A percentile compares a stretch with the other conserved stretches of the same genome.
phyloP scores from a whole-genome alignment of 2,797 vertebrate species.

The Silurus lanzhouensis region DNA sequence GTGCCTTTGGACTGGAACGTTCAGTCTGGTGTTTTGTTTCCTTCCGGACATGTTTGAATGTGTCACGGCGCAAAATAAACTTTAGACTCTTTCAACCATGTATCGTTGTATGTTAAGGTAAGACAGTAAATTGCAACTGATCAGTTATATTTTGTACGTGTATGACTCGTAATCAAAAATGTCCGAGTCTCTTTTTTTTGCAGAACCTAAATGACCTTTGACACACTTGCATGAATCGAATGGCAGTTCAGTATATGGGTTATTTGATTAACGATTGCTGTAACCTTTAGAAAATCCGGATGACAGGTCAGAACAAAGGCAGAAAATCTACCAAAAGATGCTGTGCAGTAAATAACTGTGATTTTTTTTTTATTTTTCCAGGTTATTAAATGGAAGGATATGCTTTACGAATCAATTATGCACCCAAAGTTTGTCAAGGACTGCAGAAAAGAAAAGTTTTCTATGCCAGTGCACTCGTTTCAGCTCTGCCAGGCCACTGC shows the following conservation, averaged over 20 bases:
- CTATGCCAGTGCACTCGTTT: constrained; percentile 23
- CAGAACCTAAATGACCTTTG: constrained; percentile 36
- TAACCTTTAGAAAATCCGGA: not conserved
- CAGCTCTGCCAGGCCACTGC: constrained; percentile 31
- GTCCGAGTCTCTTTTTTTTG: not conserved
- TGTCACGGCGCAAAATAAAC: constrained; percentile 26
- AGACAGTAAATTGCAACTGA: constrained; percentile 28
- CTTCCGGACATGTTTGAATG: constrained; percentile 42
- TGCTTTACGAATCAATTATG: constrained; percentile 7
- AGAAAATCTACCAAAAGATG: not conserved
- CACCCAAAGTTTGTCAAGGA: constrained; percentile 26
- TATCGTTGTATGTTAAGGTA: constrained; percentile 60
- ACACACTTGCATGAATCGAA: constrained; percentile 4
- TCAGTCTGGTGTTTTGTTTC: constrained; percentile 31
- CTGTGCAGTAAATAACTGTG: not conserved
- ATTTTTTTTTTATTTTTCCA: not conserved
- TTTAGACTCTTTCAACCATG: constrained; percentile 55
- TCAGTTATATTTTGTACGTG: not conserved
- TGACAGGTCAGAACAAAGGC: not conserved
- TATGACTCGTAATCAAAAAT: not conserved
- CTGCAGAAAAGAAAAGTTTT: constrained; percentile 22
- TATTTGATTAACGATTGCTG: not conserved
- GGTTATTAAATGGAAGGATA: constrained; percentile 26
- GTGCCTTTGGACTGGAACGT: not conserved
- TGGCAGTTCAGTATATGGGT: not conserved